Conservation (phyloP, 2,113 vertebrate genomes). For the Ciconia boyciana region DNA sequence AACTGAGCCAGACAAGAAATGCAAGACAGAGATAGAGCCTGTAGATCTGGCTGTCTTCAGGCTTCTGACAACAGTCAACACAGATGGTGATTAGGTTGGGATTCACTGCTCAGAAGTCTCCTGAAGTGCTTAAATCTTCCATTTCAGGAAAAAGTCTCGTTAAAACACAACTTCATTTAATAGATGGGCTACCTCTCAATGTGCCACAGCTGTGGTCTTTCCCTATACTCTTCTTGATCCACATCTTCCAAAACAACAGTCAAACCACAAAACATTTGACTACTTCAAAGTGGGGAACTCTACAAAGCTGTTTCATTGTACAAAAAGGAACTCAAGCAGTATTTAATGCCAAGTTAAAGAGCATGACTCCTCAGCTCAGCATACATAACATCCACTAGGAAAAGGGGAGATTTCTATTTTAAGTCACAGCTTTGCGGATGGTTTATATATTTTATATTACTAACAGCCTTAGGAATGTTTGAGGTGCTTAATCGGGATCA, state of each 20-base stretch:
- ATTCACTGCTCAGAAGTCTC: background rate
- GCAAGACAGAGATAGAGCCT: background rate
- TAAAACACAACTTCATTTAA: background rate
- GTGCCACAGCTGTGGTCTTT: background rate
- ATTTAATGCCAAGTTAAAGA: background rate
- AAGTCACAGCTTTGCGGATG: background rate
- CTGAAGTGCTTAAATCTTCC: background rate
- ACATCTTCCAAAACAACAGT: background rate
- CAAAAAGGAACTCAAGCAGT: background rate
- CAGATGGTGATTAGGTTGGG: background rate
- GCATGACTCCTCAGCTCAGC: background rate
- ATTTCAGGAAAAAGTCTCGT: background rate
- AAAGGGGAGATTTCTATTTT: background rate
- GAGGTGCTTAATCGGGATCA: slow-evolving; percentile 11
- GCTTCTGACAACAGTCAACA: background rate
- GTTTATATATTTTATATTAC: background rate
- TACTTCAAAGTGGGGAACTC: background rate
- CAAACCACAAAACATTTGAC: background rate
- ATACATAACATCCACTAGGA: background rate
- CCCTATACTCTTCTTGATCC: background rate
- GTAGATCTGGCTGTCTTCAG: background rate
- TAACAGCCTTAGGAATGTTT: background rate
- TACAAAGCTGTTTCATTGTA: background rate
- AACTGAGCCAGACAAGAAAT: background rate
- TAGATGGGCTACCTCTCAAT: background rate